Evolutionary conservation across 2,888 invertebrate species (phyloP), one percentile per base, ranked within the genome.

Genomic region (Ennomos erosarius): DNA sequence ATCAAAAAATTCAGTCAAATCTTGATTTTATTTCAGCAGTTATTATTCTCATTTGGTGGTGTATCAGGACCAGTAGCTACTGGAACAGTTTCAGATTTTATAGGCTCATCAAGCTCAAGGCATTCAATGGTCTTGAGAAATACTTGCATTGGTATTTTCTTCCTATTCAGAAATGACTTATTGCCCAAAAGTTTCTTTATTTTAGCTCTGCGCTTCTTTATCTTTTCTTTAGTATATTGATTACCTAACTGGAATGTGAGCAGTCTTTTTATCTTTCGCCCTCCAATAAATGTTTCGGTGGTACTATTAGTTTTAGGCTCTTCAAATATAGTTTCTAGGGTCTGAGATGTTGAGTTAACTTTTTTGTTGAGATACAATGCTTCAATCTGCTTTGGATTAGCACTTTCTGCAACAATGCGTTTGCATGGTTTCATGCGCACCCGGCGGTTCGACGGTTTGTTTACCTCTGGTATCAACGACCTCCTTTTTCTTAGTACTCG

Each of bases 321-420:
- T 82, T 95, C 95, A 73, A 92, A 94, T 73, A 94, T 95, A 1
- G 94, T 95, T 81, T 95, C 95, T 69, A 95, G 83, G 58, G 90
- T 93, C 70, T 93, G 93, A 49, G 93, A 85, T 39, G 86, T 66
- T 44, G 87, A 84, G 72, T 93, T 94, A 0, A 93, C 82, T 73
- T 84, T 93, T 75, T 93, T 94, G 69, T 94, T 93, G 39, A 94
- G 84, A 75, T 94, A 94, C 66, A 94, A 85, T 44, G 93, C 92
- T 71, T 92, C 92, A 56, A 93, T 88, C 75, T 92, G 88, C 73
- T 88, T 92, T 50, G 83, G 75, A 71, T 79, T 87, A 8, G 88
- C 80, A 72, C 83, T 88, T 71, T 92, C 86, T 48, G 82, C 74
- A 59, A 85, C 75, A 45, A 79, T 75, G 65, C 84, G 85, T 76